These are phyloP conservation scores for Oryzias curvinotus DNA, from an alignment of 2,113 vertebrate genomes.

Conservation along the genomic window DNA sequence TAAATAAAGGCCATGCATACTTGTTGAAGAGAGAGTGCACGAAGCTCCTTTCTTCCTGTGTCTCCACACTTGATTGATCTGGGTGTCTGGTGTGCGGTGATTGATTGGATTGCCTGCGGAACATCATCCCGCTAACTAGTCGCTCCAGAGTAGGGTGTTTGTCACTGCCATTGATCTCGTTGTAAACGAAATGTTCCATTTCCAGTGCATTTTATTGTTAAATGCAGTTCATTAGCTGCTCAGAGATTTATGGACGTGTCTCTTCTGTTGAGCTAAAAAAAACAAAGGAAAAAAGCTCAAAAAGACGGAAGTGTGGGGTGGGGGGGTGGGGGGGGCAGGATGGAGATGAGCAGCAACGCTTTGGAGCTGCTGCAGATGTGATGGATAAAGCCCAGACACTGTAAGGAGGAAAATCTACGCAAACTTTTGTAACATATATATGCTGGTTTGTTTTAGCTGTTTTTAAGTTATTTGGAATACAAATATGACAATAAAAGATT, in stretches of 20 bases:
- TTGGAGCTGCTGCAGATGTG: slow-evolving; percentile 40
- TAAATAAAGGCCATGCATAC: slow-evolving; percentile 45
- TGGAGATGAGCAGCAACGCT: slow-evolving; percentile 35
- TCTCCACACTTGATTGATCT: slow-evolving; percentile 74
- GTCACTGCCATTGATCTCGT: slow-evolving; percentile 78
- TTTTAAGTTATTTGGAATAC: no score
- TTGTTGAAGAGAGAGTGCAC: slow-evolving; percentile 39
- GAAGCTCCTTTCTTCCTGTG: slow-evolving; percentile 23
- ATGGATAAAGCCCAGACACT: slow-evolving; percentile 46
- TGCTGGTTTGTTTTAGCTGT: no score
- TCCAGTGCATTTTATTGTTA: slow-evolving; percentile 80
- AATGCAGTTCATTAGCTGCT: slow-evolving; percentile 80
- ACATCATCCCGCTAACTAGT: slow-evolving; percentile 73
- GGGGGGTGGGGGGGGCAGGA: slow-evolving; percentile 11
- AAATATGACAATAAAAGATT: no score
- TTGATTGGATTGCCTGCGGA: slow-evolving; percentile 75
- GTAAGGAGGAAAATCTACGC: slow-evolving; percentile 27
- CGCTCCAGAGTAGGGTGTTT: slow-evolving; percentile 66
- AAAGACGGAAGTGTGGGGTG: slow-evolving; percentile 13
- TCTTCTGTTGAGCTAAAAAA: slow-evolving; percentile 35
- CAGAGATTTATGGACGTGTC: slow-evolving; percentile 74
- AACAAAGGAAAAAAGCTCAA: slow-evolving; percentile 22
- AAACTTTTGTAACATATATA: neutral
- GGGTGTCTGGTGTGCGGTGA: slow-evolving; percentile 65
- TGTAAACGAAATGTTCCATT: slow-evolving; percentile 79